Percentiles rank a stretch among this genome's conserved stretches.
Conservation (phyloP, 1,140 invertebrate species). For the Centruroides vittatus region DNA sequence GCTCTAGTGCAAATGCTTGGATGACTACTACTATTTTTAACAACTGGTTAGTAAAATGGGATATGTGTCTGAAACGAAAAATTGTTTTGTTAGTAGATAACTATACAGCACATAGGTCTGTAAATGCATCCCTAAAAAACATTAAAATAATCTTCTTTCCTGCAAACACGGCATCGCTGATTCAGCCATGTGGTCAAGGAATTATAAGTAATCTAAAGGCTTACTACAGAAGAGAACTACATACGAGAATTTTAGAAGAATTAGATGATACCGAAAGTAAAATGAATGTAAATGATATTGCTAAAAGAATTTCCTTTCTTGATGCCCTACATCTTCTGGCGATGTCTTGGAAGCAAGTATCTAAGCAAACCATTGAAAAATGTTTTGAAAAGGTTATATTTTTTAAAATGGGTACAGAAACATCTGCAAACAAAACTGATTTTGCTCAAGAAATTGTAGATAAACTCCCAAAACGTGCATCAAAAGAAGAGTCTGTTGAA, state of each 20-base stretch:
- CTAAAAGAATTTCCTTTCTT: neutral
- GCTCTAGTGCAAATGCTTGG: slow-evolving; percentile 33
- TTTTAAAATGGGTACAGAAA: too few species aligned
- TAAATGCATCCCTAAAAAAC: neutral
- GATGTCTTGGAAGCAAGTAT: neutral
- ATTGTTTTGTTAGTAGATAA: slow-evolving; percentile 1
- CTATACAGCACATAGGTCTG: neutral
- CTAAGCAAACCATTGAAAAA: too few species aligned
- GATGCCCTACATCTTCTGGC: neutral
- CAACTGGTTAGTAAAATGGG: slow-evolving; percentile 1
- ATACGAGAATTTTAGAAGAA: neutral
- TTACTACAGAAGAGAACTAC: neutral
- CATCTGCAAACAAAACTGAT: neutral
- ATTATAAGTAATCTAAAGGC: neutral
- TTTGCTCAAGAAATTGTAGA: neutral
- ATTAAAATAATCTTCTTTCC: neutral
- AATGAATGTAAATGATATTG: neutral
- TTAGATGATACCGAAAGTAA: neutral
- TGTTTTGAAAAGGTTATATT: too few species aligned
- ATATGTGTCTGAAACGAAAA: neutral
- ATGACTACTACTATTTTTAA: slow-evolving; percentile 24
- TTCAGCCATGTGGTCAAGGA: neutral
- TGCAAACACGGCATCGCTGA: neutral
- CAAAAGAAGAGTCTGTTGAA: neutral
- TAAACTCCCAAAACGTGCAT: neutral